Percentiles rank a stretch among this genome's conserved stretches.
These are phyloP conservation scores for Trachelus stipa DNA, from an alignment of 2,888 invertebrate species.

Conservation along the genomic window DNA sequence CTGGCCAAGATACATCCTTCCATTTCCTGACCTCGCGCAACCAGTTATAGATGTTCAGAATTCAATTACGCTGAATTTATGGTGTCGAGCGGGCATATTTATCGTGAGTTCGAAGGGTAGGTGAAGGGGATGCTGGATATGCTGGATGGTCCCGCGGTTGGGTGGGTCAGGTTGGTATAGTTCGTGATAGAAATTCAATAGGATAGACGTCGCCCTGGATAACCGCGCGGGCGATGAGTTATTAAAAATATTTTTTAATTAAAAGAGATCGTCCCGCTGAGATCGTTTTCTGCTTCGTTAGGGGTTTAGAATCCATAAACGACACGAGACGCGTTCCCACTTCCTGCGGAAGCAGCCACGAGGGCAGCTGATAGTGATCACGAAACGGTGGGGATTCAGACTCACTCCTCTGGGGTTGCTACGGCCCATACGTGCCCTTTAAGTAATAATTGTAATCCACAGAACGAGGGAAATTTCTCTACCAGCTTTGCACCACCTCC, in stretches of 20 bases:
- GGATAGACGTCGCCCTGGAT: neutral
- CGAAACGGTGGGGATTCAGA: neutral
- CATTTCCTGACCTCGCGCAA: slow-evolving; percentile 48
- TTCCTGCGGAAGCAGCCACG: neutral
- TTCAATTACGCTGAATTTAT: slow-evolving; percentile 60
- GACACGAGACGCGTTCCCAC: too few species aligned
- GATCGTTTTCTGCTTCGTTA: neutral
- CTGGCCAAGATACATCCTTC: slow-evolving; percentile 50
- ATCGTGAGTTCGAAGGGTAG: slow-evolving; percentile 32
- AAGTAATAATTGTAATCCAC: slow-evolving; percentile 4
- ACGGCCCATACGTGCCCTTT: neutral
- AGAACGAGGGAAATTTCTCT: neutral
- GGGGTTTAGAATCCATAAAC: neutral
- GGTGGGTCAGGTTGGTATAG: neutral
- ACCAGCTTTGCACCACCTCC: neutral
- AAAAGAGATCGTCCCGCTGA: neutral
- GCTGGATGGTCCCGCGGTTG: neutral
- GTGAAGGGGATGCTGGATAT: neutral
- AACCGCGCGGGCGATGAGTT: neutral
- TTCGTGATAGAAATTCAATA: neutral
- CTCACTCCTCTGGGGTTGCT: neutral
- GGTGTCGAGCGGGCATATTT: slow-evolving; percentile 52
- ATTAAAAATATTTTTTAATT: neutral
- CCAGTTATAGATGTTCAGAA: slow-evolving; percentile 54
- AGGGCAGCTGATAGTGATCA: too few species aligned